Conservation (phyloP, 1,140 invertebrate genomes). For the Berghia stephanieae region DNA sequence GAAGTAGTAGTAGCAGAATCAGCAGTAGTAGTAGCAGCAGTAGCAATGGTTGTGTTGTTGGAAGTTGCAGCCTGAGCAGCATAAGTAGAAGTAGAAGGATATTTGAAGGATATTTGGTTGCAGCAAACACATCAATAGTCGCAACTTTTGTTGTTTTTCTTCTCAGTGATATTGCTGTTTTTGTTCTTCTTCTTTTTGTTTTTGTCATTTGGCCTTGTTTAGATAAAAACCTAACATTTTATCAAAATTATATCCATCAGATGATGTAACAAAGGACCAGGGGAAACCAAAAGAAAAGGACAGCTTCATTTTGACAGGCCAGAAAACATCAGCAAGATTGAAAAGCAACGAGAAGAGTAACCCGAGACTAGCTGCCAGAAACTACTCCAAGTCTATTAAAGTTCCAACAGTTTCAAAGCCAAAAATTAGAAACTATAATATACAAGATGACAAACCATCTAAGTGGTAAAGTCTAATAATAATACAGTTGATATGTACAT, state of each 20-base stretch:
- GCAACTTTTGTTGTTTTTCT: too few relatives aligned
- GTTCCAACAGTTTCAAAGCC: constrained; percentile 1
- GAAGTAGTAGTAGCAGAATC: too few relatives aligned
- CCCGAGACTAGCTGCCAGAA: neutral
- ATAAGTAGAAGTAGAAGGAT: too few relatives aligned
- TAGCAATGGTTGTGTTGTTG: too few relatives aligned
- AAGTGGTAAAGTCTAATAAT: neutral
- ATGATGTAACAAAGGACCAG: neutral
- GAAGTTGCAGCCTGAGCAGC: too few relatives aligned
- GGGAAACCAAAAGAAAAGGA: neutral
- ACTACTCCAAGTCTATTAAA: neutral
- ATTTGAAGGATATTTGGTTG: too few relatives aligned
- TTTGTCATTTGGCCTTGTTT: too few relatives aligned
- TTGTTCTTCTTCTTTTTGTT: too few relatives aligned
- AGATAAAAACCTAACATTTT: too few relatives aligned
- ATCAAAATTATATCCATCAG: neutral
- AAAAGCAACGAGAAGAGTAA: neutral
- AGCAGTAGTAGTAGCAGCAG: too few relatives aligned
- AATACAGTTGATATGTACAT: neutral
- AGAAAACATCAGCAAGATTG: neutral
- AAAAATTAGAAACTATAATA: constrained; percentile 30
- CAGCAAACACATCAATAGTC: too few relatives aligned
- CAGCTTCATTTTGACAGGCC: constrained; percentile 5
- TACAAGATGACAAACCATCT: constrained; percentile 17
- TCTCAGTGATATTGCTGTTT: too few relatives aligned